A percentile compares a stretch with the other conserved stretches of the same genome.
Conservation (phyloP, 2,113 vertebrate genomes). For the Sceloporus tristichus region DNA sequence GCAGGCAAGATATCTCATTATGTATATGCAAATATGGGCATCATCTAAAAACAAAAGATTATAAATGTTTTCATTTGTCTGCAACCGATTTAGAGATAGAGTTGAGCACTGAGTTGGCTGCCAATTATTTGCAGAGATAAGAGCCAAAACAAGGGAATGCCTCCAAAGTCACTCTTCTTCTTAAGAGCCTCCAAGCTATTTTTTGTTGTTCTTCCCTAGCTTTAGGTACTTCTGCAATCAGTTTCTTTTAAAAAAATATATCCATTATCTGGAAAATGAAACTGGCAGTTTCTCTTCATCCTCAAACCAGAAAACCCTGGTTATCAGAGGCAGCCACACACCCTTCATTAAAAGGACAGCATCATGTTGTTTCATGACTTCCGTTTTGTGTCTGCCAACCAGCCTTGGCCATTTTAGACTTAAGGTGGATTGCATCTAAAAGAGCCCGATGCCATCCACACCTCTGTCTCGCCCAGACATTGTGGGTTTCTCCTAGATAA, state of each 20-base stretch:
- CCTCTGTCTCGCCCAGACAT: background rate
- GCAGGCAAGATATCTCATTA: too few species aligned
- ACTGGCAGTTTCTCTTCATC: background rate
- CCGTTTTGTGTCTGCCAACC: background rate
- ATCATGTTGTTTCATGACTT: background rate
- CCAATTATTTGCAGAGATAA: too few species aligned
- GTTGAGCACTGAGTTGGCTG: too few species aligned
- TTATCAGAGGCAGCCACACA: conserved; percentile 30
- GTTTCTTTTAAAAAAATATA: background rate
- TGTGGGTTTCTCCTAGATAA: background rate
- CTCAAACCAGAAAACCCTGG: conserved; percentile 40
- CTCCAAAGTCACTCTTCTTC: conserved; percentile 4
- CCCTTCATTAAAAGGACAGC: background rate
- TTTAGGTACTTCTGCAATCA: conserved; percentile 51
- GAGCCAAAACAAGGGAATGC: too few species aligned
- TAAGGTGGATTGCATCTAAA: background rate
- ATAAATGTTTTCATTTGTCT: too few species aligned
- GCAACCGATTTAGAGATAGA: too few species aligned
- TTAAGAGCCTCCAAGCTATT: conserved; percentile 46
- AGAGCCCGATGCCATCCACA: background rate
- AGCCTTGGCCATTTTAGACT: conserved; percentile 16
- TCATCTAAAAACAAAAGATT: too few species aligned
- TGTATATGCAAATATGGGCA: too few species aligned
- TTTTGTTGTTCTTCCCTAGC: conserved; percentile 34
- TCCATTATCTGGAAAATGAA: conserved; percentile 36